Evolutionary conservation across 2,113 vertebrate genomes (phyloP), one percentile per base, ranked within the genome.

Genomic region (Erythrocercus mccallii): DNA sequence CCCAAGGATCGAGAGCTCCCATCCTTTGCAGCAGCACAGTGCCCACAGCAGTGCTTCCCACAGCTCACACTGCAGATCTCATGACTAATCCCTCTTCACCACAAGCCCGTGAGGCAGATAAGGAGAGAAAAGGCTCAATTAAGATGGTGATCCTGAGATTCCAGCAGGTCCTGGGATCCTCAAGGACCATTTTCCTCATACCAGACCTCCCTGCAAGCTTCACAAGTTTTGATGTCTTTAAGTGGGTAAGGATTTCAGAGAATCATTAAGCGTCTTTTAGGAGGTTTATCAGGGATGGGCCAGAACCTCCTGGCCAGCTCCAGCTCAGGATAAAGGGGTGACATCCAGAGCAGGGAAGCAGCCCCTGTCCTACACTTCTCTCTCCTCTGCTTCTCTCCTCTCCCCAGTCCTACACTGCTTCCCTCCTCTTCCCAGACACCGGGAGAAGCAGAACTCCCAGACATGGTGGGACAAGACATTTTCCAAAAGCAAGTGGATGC

Each of bases 51-150:
- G 74, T 1, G 51, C 56, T 78, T 57, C 48, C 60, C 85, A 68
- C 83, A 86, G 86, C 77, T 88, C 80, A 74, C 4, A 72, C 90
- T 95, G 48, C 48, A 81, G 35, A 40, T 81, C 93, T 95, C 93
- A 88, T 93, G 94, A 96, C 86, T 95, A 84, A 94, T 74, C 30
- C 40, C 57, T 94, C 40, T 68, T 89, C 65, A 92, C 86, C 94
- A 74, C 94, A 90, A 95, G 82, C 93, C 88, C 0, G 0, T 54
- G 53, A 86, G 58, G 90, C 87, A 94, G 81, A 74, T 57, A 95
- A 80, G 0, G 40, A 70, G 62, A 61, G 72, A 92, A 95, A 94
- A 83, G 60, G 53, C 72, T 94, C 61, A 73, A 85, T 78, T 83
- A 93, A 84, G 51, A 83, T 33, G 20, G 64, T 58, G 82, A 92